phyloP scores from a whole-genome alignment of 2,797 vertebrate genomes.

The Podarcis siculus region DNA sequence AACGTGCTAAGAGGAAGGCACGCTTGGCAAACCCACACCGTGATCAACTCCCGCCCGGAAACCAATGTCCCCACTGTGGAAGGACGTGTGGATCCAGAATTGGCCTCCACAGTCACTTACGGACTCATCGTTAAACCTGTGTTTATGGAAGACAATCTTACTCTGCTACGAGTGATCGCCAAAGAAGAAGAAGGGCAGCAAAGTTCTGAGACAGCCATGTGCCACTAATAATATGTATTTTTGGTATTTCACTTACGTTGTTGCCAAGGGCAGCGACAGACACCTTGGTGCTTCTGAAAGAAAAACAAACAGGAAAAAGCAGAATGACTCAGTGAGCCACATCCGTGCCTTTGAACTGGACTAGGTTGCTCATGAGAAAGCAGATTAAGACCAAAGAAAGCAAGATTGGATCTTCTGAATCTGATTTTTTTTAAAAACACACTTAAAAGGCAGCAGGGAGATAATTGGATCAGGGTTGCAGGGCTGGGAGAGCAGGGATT shows the following conservation, averaged over 20 bases:
- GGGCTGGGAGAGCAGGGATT: background rate
- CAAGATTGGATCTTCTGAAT: background rate
- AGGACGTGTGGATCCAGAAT: too few relatives aligned
- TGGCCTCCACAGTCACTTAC: too few relatives aligned
- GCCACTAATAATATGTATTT: background rate
- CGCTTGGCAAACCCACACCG: too few relatives aligned
- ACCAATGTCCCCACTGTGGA: too few relatives aligned
- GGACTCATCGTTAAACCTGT: too few relatives aligned
- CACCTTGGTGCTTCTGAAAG: slow-evolving; percentile 79
- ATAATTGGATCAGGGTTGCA: background rate
- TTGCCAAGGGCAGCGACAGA: slow-evolving; percentile 79
- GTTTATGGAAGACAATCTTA: too few relatives aligned
- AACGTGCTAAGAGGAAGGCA: too few relatives aligned
- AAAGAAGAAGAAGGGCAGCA: background rate
- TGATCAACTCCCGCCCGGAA: too few relatives aligned
- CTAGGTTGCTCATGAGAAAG: rapidly evolving
- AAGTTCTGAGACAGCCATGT: background rate
- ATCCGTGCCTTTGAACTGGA: background rate
- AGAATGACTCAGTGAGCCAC: slow-evolving; percentile 32
- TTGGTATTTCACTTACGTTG: slow-evolving; percentile 76
- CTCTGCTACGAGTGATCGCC: too few relatives aligned
- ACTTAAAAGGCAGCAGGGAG: background rate
- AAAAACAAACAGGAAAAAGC: slow-evolving; percentile 64
- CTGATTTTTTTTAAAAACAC: background rate
- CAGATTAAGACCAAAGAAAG: background rate